Evolutionary conservation across 2,888 invertebrate genomes (phyloP), one percentile per base, ranked within the genome.

Genomic region (Spisula solida): DNA sequence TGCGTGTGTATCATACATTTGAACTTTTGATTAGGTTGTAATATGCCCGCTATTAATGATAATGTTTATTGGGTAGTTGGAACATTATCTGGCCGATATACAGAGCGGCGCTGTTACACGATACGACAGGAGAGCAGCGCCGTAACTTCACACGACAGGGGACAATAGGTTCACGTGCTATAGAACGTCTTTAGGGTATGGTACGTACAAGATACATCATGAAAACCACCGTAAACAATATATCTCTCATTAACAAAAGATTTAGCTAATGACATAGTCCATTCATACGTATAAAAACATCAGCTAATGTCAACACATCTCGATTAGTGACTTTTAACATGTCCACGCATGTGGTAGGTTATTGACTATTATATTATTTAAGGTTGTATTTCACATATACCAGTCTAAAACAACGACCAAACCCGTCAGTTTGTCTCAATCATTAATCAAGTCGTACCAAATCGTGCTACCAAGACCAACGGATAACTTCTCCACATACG

Each of bases 21-120:
- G 34, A 75, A 75, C 75, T 75, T 70, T 75, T 75, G 31, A 75
- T 75, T 31, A 34, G 75, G 31, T 75, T 75, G 75, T 14, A 31
- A 14, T 16, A 31, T 75, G 31, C 18, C 31, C 31, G 31, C 18
- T 34, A 75, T 75, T 75, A 34, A 75, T 75, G 34, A 75, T 34
- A 18, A 75, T 31, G 75, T 31, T 75, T 75, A 75, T 75, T 75
- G 75, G 75, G 75, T 75, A 31, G 34, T 18, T 75, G 75, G 0
- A 75, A 75, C 34, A 16, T 75, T 75, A 75, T 18, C n/a, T 18
- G 75, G 34, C n/a, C 75, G 25, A 31, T 75, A 75, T 75, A 75
- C 34, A 31, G 75, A 34, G 34, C 75, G 75, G 75, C 34, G 34
- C 75, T 75, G 75, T 75, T 31, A 75, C 16, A 16, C 29, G 31